phyloP scores from a whole-genome alignment of 2,888 invertebrate species.

The Magallana nippona region DNA sequence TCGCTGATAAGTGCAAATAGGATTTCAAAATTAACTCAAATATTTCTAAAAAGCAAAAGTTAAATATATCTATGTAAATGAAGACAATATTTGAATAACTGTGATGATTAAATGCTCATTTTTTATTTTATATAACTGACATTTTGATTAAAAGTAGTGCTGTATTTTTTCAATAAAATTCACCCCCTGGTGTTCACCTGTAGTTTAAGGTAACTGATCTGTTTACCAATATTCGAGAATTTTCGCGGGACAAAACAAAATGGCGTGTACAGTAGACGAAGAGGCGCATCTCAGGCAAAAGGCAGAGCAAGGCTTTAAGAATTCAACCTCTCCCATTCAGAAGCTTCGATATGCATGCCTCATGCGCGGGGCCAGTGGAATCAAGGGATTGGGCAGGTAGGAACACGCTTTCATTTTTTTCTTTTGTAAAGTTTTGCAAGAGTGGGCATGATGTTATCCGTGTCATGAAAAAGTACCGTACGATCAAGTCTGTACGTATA shows the following conservation, averaged over 20 bases:
- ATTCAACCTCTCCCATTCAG: slow-evolving; percentile 89
- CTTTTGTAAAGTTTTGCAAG: not conserved
- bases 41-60: not conserved
- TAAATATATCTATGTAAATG: not conserved
- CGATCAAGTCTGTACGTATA: no score
- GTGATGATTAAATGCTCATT: no score
- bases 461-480: not conserved
- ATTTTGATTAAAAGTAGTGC: no score
- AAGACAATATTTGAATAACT: no score
- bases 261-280: slow-evolving; percentile 87
- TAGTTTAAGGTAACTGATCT: not conserved
- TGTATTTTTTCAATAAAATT: no score
- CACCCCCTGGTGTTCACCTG: not conserved
- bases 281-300: slow-evolving; percentile 90
- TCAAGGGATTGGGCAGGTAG: slow-evolving; percentile 92
- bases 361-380: slow-evolving; percentile 91
- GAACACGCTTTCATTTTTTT: slow-evolving; percentile 50
- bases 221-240: slow-evolving; percentile 6
- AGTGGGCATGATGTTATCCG: not conserved
- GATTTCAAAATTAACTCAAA: not conserved
- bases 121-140: no score
- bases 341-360: slow-evolving; percentile 91
- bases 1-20: not conserved
- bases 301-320: slow-evolving; percentile 81
- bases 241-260: slow-evolving; percentile 54